Conservation (phyloP, 2,888 invertebrate species). For the Baccha elongata region DNA sequence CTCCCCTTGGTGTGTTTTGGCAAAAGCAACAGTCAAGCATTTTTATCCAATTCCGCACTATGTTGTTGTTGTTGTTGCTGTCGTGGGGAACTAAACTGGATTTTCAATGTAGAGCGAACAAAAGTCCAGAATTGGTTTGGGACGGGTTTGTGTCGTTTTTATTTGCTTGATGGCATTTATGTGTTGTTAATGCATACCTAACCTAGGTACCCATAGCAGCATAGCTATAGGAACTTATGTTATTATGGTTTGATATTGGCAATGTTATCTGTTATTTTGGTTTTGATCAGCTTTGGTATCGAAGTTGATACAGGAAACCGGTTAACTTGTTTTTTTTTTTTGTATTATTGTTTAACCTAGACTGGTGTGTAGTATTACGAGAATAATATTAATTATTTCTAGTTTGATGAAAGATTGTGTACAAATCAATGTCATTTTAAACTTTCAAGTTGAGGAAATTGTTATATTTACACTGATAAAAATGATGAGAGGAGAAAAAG, state of each 20-base stretch:
- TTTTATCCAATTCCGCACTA: neutral
- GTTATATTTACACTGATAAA: too few relatives aligned
- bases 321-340: neutral
- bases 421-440: too few relatives aligned
- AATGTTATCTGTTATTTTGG: conserved; percentile 14
- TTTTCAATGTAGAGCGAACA: conserved; percentile 62
- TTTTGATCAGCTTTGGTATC: conserved; percentile 5
- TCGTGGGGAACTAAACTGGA: conserved; percentile 48
- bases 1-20: conserved; percentile 30
- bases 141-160: neutral
- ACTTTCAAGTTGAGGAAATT: too few relatives aligned
- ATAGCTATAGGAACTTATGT: neutral
- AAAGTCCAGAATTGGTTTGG: conserved; percentile 50
- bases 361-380: neutral
- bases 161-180: conserved; percentile 33
- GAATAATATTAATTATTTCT: neutral
- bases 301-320: conserved; percentile 5
- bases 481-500: too few relatives aligned
- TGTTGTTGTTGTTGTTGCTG: conserved; percentile 21
- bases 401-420: neutral
- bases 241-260: neutral
- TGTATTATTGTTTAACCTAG: neutral
- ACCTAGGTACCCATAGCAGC: too few relatives aligned
- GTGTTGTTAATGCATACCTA: neutral
- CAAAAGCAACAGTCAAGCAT: conserved; percentile 15